A percentile compares a stretch with the other conserved stretches of the same genome.
Conservation (phyloP, 2,113 vertebrate species). For the Tricholaema leucomelas region DNA sequence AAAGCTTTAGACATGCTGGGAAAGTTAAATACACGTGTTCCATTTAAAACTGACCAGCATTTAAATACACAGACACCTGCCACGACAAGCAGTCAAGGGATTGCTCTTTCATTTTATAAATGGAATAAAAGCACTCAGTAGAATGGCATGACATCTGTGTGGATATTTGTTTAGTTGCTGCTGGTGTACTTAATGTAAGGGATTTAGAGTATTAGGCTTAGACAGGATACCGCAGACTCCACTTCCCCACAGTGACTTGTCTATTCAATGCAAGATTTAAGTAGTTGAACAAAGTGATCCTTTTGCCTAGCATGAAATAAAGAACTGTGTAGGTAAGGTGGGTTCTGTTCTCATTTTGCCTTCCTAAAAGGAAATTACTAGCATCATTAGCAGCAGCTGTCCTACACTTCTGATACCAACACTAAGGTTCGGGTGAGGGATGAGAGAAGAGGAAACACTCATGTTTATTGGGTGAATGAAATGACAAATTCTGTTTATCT, state of each 20-base stretch:
- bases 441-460: neutral
- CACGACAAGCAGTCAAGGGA: slow-evolving; percentile 48
- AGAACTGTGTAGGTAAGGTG: neutral
- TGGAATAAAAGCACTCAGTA: slow-evolving; percentile 51
- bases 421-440: neutral
- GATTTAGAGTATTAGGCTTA: slow-evolving; percentile 58
- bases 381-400: neutral
- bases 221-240: neutral
- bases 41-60: slow-evolving; percentile 66
- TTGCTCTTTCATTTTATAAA: slow-evolving; percentile 60
- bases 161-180: slow-evolving; percentile 58
- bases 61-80: slow-evolving; percentile 63
- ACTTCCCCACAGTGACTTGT: slow-evolving; percentile 9
- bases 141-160: slow-evolving; percentile 60
- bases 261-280: slow-evolving; percentile 36
- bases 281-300: slow-evolving; percentile 38
- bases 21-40: slow-evolving; percentile 72
- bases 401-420: neutral
- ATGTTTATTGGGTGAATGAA: neutral
- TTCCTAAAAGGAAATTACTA: neutral
- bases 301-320: slow-evolving; percentile 39
- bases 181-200: slow-evolving; percentile 52
- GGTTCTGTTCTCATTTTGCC: neutral
- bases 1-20: slow-evolving; percentile 72
- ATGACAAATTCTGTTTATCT: neutral